phyloP scores from a whole-genome alignment of 2,888 invertebrate species.

The Cheilosia variabilis region DNA sequence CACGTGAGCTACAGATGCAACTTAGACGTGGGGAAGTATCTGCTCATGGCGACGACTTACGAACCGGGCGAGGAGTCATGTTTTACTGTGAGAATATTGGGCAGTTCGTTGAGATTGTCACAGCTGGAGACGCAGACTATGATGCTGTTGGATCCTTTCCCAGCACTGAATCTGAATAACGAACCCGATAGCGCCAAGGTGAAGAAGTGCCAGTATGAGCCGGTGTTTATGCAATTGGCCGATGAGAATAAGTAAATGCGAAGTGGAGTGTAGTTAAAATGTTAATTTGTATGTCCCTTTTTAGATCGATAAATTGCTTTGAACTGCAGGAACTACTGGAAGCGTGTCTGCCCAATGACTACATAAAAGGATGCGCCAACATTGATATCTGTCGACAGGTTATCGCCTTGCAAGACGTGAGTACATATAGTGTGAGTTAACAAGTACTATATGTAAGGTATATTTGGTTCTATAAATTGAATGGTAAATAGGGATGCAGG shows the following conservation, averaged over 20 bases:
- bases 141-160: slow-evolving; percentile 83
- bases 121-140: slow-evolving; percentile 86
- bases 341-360: slow-evolving; percentile 96
- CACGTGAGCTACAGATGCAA: slow-evolving; percentile 93
- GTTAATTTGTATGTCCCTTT: slow-evolving; percentile 6
- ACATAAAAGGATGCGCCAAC: slow-evolving; percentile 96
- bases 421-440: slow-evolving; percentile 80
- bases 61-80: slow-evolving; percentile 95
- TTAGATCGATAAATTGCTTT: slow-evolving; percentile 93
- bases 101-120: slow-evolving; percentile 90
- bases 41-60: slow-evolving; percentile 95
- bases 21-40: slow-evolving; percentile 91
- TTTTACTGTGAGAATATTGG: slow-evolving; percentile 93
- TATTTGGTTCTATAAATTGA: not conserved
- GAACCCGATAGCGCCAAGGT: slow-evolving; percentile 84
- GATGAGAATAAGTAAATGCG: slow-evolving; percentile 88
- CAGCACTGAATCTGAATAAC: slow-evolving; percentile 80
- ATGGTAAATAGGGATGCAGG: too few species aligned
- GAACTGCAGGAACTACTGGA: slow-evolving; percentile 95
- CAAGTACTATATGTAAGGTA: not conserved
- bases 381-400: slow-evolving; percentile 96
- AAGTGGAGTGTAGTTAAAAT: not conserved
- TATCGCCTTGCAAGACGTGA: slow-evolving; percentile 94
- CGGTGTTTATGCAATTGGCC: slow-evolving; percentile 94
- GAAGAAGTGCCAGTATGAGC: slow-evolving; percentile 90